A percentile compares a stretch with the other conserved stretches of the same genome.
Conservation (phyloP, 53 echinoderm and acorn worm species). For the Holothuria scabra region DNA sequence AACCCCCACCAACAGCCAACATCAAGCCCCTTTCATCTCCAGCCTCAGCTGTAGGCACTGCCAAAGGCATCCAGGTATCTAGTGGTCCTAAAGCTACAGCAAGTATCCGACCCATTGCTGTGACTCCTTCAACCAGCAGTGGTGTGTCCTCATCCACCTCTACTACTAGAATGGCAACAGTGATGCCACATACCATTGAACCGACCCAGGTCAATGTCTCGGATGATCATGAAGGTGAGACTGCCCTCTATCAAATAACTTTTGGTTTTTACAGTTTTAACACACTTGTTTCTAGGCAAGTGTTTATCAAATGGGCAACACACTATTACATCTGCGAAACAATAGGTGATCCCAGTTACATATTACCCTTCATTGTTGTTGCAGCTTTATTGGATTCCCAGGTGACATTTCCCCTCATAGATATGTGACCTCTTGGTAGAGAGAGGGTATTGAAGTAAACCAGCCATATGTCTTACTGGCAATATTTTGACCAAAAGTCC, state of each 20-base stretch:
- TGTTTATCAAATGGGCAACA: too few relatives aligned
- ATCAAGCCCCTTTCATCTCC: constrained; percentile 96
- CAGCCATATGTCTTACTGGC: too few relatives aligned
- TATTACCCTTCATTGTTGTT: too few relatives aligned
- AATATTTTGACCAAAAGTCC: too few relatives aligned
- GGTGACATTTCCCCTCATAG: too few relatives aligned
- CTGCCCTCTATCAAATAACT: neutral
- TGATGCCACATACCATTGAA: constrained; percentile 94
- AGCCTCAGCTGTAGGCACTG: constrained; percentile 70
- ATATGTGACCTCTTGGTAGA: too few relatives aligned
- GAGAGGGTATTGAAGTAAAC: too few relatives aligned
- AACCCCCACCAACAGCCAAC: constrained; percentile 96
- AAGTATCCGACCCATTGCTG: constrained; percentile 96
- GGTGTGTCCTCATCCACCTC: constrained; percentile 65
- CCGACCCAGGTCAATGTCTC: constrained; percentile 52
- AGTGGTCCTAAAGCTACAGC: constrained; percentile 71
- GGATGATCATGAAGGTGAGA: constrained; percentile 67
- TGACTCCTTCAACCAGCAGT: constrained; percentile 78
- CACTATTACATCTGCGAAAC: too few relatives aligned
- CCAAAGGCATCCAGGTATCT: constrained; percentile 72
- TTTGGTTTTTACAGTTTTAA: too few relatives aligned
- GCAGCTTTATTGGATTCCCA: too few relatives aligned
- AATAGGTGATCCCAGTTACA: too few relatives aligned
- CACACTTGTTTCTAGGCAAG: too few relatives aligned
- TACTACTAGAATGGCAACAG: constrained; percentile 88